A percentile compares a stretch with the other conserved stretches of the same genome.
These are phyloP conservation scores for Xylocopa sonorina DNA, from an alignment of 1,140 invertebrate species.

Conservation along the genomic window DNA sequence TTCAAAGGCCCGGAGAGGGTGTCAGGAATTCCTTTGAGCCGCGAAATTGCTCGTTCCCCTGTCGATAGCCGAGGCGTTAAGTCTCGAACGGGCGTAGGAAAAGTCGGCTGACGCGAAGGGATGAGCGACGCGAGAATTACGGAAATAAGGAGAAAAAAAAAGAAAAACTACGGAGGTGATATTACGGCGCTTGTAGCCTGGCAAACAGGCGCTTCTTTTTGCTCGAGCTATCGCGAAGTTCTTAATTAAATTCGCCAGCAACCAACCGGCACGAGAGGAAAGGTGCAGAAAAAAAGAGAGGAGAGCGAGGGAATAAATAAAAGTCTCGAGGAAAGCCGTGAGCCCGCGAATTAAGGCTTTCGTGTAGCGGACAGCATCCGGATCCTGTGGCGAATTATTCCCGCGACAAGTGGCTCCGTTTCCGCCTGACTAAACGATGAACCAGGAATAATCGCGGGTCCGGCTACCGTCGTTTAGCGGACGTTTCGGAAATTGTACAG, in stretches of 20 bases:
- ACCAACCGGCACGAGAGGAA: background rate
- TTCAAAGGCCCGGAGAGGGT: background rate
- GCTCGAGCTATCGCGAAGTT: constrained; percentile 15
- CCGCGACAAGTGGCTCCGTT: background rate
- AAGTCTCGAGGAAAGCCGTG: constrained; percentile 9
- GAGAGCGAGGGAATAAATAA: background rate
- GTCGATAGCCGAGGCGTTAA: background rate
- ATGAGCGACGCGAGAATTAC: background rate
- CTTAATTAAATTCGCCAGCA: constrained; percentile 49
- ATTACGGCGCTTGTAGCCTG: background rate
- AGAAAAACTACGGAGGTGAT: constrained; percentile 1
- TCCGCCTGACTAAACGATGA: constrained; percentile 13
- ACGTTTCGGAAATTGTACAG: constrained; percentile 25
- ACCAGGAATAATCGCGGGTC: background rate
- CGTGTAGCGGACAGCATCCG: background rate
- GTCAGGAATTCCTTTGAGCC: constrained; percentile 23
- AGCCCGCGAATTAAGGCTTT: constrained; percentile 24
- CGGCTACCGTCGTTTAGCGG: background rate
- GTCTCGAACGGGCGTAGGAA: background rate
- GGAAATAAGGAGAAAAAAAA: constrained; percentile 7
- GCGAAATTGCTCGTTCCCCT: constrained; percentile 3
- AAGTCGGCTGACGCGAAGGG: background rate
- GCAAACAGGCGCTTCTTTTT: constrained; percentile 11
- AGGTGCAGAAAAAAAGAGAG: too few relatives aligned
- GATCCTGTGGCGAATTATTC: background rate